A percentile compares a stretch with the other conserved stretches of the same genome.
Evolutionary conservation across 1,140 invertebrate genomes (phyloP).

Genomic region (Aphaenogaster ashmeadi): DNA sequence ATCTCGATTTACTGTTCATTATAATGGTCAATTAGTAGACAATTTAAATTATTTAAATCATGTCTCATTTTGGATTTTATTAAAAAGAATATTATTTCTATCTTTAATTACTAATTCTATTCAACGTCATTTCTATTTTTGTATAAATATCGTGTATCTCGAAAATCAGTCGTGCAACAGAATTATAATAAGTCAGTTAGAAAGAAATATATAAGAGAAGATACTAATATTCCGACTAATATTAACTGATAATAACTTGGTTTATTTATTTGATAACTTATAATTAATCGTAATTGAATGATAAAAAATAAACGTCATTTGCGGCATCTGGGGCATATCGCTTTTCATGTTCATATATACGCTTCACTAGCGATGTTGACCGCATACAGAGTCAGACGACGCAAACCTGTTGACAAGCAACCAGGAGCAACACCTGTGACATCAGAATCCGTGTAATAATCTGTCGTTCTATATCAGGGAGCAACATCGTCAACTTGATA

Average conservation of each 20-base stretch:
- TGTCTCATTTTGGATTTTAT: neutral
- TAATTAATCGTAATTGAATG: neutral
- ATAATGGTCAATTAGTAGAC: neutral
- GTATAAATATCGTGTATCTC: neutral
- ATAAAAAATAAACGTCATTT: conserved; percentile 8
- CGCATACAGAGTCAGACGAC: conserved; percentile 35
- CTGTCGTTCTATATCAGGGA: conserved; percentile 39
- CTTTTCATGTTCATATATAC: conserved; percentile 18
- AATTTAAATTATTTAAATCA: neutral
- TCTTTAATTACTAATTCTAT: neutral
- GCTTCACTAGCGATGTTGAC: conserved; percentile 42
- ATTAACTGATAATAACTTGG: neutral
- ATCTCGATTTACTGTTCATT: neutral
- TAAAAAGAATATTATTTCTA: neutral
- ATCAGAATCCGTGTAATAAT: conserved; percentile 58
- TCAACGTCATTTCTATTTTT: neutral
- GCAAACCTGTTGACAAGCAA: conserved; percentile 61
- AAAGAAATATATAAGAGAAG: neutral
- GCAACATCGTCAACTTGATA: conserved; percentile 48
- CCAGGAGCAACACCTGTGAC: conserved; percentile 53
- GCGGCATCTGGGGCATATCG: neutral
- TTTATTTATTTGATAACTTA: neutral
- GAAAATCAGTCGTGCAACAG: neutral
- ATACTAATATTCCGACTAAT: neutral
- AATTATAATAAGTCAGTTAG: neutral